Evolutionary conservation across 2,888 invertebrate species (phyloP).

Genomic region (Ephialtes manifestator): DNA sequence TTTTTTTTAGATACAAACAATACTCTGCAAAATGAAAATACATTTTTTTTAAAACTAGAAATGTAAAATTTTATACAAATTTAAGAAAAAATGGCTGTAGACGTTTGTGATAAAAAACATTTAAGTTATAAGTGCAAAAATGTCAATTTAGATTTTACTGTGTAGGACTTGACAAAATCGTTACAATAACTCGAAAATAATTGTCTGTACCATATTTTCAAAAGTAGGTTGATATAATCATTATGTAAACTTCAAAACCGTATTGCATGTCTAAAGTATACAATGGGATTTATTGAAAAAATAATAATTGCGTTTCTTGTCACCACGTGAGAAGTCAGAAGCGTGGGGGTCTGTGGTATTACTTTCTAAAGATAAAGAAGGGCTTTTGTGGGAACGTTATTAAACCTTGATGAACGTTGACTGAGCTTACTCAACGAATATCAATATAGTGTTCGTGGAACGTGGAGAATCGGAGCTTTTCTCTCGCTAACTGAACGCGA

Average conservation of each 20-base stretch:
- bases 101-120: no score
- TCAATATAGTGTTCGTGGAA: conserved; percentile 39
- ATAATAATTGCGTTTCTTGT: conserved; percentile 4
- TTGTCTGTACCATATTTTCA: not conserved
- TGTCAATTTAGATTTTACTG: not conserved
- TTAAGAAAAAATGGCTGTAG: not conserved
- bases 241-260: not conserved
- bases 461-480: conserved; percentile 53
- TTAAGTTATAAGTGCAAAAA: no score
- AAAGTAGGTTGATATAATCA: not conserved
- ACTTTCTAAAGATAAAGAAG: conserved; percentile 6
- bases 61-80: not conserved
- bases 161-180: not conserved
- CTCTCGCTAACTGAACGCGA: conserved; percentile 39
- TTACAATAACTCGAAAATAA: not conserved
- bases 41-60: no score
- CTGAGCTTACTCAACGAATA: conserved; percentile 37
- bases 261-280: not conserved
- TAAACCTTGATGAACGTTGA: conserved; percentile 27
- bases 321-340: not conserved
- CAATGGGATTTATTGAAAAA: not conserved
- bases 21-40: no score
- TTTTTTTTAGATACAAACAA: no score
- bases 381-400: conserved; percentile 27
- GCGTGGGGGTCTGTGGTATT: conserved; percentile 5